These are phyloP conservation scores for Leptura quadrifasciata DNA, from an alignment of 2,888 invertebrate genomes.

Conservation along the genomic window DNA sequence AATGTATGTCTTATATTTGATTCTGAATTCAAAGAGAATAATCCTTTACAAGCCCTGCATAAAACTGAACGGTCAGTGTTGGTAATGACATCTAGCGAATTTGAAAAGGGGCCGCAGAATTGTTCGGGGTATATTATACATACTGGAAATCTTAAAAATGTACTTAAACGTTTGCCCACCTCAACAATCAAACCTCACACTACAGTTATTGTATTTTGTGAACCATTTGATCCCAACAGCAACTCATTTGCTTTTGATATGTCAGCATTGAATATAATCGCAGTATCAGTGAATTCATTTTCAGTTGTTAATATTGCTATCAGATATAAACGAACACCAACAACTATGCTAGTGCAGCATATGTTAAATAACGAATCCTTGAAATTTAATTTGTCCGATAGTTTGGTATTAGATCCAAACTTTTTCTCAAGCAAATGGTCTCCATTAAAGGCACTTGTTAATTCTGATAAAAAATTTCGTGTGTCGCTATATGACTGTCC, in stretches of 20 bases:
- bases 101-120: background rate
- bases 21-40: background rate
- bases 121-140: background rate
- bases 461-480: too few relatives aligned
- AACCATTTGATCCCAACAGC: background rate
- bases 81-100: background rate
- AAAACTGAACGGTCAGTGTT: background rate
- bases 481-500: too few relatives aligned
- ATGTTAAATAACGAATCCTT: too few relatives aligned
- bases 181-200: background rate
- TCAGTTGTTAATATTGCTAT: too few relatives aligned
- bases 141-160: background rate
- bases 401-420: too few relatives aligned
- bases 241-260: background rate
- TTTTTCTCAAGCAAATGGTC: too few relatives aligned
- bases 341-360: too few relatives aligned
- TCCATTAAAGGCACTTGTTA: too few relatives aligned
- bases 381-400: too few relatives aligned
- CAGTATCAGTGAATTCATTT: too few relatives aligned
- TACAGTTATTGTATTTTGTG: background rate
- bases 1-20: background rate
- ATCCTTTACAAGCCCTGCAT: background rate
- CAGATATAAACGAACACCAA: too few relatives aligned
- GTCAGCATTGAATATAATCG: background rate
- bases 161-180: background rate